Evolutionary conservation across 1,140 invertebrate genomes (phyloP).

Genomic region (Cylas formicarius): DNA sequence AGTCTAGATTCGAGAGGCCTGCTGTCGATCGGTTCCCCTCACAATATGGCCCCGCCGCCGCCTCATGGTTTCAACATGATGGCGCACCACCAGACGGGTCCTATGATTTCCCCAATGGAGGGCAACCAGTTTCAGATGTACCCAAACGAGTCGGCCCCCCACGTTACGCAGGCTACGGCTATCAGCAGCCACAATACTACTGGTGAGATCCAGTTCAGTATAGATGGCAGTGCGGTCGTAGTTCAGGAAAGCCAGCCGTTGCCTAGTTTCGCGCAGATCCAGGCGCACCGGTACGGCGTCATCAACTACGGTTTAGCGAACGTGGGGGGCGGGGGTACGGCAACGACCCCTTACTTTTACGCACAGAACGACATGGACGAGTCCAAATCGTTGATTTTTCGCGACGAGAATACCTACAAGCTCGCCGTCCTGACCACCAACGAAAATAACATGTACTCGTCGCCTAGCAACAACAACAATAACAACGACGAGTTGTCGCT

Average conservation of each 20-base stretch:
- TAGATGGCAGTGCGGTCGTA: conserved; percentile 9
- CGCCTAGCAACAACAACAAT: conserved; percentile 25
- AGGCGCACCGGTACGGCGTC: conserved; percentile 49
- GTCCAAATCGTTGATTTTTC: conserved; percentile 20
- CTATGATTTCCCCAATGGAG: conserved; percentile 47
- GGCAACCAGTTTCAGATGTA: conserved; percentile 56
- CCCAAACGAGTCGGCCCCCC: conserved; percentile 76
- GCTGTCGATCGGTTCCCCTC: conserved; percentile 52
- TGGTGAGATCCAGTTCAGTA: conserved; percentile 50
- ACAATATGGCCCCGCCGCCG: conserved; percentile 40
- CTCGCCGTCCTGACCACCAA: conserved; percentile 17
- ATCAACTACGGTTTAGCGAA: conserved; percentile 49
- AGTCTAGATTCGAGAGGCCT: conserved; percentile 70
- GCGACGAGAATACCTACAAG: conserved; percentile 22
- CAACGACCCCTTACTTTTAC: conserved; percentile 45
- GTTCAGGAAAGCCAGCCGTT: conserved; percentile 42
- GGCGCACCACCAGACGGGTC: conserved; percentile 46
- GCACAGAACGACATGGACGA: conserved; percentile 17
- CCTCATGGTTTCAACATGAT: conserved; percentile 34
- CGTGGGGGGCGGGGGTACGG: conserved; percentile 61
- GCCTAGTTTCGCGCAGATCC: conserved; percentile 58
- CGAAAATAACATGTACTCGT: conserved; percentile 14
- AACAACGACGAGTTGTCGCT: conserved; percentile 12
- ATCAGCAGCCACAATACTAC: conserved; percentile 59
- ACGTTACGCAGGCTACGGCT: conserved; percentile 62